phyloP scores from a whole-genome alignment of 92 coral and sea anemone genomes.

The Blastomussa wellsi region DNA sequence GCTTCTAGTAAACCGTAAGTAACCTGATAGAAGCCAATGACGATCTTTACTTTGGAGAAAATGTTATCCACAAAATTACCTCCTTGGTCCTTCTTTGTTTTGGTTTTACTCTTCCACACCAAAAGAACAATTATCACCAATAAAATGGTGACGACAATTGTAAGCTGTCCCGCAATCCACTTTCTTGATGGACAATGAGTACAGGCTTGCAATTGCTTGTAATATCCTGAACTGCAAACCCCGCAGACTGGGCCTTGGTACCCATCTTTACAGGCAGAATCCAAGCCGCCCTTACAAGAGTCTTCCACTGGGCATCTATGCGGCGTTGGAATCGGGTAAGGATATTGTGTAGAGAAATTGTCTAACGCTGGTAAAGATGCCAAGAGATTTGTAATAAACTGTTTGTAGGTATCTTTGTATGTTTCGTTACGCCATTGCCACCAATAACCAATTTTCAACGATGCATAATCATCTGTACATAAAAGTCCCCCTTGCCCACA shows the following conservation, averaged over 20 bases:
- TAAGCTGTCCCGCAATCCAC: background rate
- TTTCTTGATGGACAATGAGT: background rate
- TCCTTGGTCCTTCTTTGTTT: background rate
- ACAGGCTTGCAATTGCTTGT: background rate
- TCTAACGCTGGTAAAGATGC: background rate
- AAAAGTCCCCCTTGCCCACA: background rate
- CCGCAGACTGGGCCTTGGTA: slow-evolving; percentile 52
- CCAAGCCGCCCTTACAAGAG: background rate
- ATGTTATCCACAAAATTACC: background rate
- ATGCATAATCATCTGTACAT: background rate
- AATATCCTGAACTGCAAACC: slow-evolving; percentile 3
- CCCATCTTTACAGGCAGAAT: slow-evolving; percentile 32
- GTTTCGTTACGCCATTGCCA: background rate
- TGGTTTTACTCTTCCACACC: background rate
- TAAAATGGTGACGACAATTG: background rate
- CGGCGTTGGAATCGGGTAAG: background rate
- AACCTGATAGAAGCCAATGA: background rate
- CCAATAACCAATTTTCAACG: background rate
- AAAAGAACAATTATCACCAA: background rate
- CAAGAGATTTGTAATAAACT: background rate
- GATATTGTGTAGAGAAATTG: background rate
- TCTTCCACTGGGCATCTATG: background rate
- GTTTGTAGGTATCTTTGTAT: background rate
- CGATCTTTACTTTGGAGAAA: background rate
- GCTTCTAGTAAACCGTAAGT: slow-evolving; percentile 4